Evolutionary conservation across 2,113 vertebrate genomes (phyloP).

Genomic region (Pituophis catenifer): DNA sequence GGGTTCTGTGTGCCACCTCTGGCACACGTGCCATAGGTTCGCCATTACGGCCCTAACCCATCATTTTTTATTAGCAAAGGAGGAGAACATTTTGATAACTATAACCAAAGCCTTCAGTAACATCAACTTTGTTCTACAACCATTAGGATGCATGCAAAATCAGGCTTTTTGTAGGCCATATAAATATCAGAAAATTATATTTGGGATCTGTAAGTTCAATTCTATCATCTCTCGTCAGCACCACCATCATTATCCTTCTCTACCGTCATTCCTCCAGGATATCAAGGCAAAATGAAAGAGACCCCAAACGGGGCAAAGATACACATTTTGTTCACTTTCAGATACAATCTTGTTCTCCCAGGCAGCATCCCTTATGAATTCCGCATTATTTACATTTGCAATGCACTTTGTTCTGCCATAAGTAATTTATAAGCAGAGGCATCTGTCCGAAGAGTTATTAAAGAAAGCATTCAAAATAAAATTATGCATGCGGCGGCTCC

Average conservation of each 20-base stretch:
- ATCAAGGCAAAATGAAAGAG: neutral
- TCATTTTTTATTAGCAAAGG: neutral
- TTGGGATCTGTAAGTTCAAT: neutral
- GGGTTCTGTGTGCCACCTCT: too few relatives aligned
- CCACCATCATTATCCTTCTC: neutral
- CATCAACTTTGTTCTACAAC: neutral
- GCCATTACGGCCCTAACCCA: too few relatives aligned
- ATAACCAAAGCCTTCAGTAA: neutral
- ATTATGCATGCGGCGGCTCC: neutral
- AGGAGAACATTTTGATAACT: neutral
- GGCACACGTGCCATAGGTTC: too few relatives aligned
- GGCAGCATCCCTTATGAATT: neutral
- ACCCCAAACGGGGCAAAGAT: neutral
- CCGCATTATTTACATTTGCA: neutral
- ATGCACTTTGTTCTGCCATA: neutral
- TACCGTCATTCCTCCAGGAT: neutral
- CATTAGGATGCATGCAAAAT: neutral
- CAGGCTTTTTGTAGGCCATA: neutral
- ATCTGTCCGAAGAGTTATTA: neutral
- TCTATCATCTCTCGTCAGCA: neutral
- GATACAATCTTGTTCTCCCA: neutral
- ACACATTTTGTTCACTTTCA: neutral
- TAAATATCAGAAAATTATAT: neutral
- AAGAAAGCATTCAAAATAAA: neutral
- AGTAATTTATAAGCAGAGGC: constrained; percentile 6